Base-by-base conservation (phyloP, 1,140 invertebrate species). In the Acyrthosiphon pisum region DNA sequence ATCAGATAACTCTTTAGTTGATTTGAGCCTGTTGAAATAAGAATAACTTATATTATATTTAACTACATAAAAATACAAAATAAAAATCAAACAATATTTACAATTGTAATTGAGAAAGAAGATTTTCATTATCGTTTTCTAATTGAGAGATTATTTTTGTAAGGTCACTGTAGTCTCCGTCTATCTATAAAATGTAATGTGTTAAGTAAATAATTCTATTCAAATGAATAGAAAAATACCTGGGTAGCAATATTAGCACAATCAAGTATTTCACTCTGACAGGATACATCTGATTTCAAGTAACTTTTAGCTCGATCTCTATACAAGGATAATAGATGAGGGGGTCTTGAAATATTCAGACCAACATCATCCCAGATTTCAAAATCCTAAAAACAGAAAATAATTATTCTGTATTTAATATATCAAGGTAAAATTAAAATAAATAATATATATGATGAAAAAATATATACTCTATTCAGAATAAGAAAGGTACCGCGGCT, bases 361-460 rank as follows among this genome's bases (percentile, higher is more conserved):
- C 98, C 98, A n/a, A 98, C 97, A 96, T 98, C 98, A 95, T 98
- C 98, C 98, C 98, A 99, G 94, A 98, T 97, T 95, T 98, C 98
- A 96, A 98, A 98, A 96, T 99, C 98, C 97, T 97, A 94, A 14
- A 83, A 89, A 22, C 35, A 46, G 20, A 81, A 50, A 11, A 30
- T 20, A 48, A 50, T 90, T 8, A 56, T 0, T 48, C 9, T 84
- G 6, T 60, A 60, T 30, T 30, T 30, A 60, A 60, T 60, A 60
- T 8, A 30, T 48, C 9, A 60, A 90, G 93, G 76, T 37, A 84
- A 11, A 91, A 94, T 89, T 37, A 94, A 94, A 87, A 90, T 46
- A 91, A 76, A 94, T 87, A 76, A 18, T n/a, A 76, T 20, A n/a
- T n/a, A n/a, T 1, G 22, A 76, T 68, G 4, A n/a, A 68, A 68